Percentiles rank a stretch among this genome's conserved stretches.
These are phyloP conservation scores for Microchirus variegatus DNA, from an alignment of 2,797 vertebrate species.

Conservation along the genomic window DNA sequence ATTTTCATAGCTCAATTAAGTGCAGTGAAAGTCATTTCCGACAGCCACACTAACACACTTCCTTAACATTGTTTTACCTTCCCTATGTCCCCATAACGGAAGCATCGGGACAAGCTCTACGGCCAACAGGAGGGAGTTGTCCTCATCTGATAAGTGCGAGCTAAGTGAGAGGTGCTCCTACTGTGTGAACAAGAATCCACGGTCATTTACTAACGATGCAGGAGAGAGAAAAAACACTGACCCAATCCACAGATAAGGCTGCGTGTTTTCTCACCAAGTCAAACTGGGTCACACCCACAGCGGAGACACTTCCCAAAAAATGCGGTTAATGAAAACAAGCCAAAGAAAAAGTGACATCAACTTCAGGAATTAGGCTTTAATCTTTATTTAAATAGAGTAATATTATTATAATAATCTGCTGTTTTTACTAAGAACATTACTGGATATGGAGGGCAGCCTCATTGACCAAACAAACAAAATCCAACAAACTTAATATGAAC, in stretches of 20 bases:
- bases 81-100: conserved; percentile 58
- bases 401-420: too few relatives aligned
- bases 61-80: conserved; percentile 79
- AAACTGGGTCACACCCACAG: conserved; percentile 39
- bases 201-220: conserved; percentile 34
- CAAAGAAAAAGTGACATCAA: conserved; percentile 31
- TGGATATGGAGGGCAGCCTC: too few relatives aligned
- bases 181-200: conserved; percentile 51
- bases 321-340: conserved; percentile 54
- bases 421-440: too few relatives aligned
- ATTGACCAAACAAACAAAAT: too few relatives aligned
- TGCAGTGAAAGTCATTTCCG: conserved; percentile 56
- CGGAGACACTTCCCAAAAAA: conserved; percentile 57
- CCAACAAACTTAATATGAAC: too few relatives aligned
- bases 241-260: conserved; percentile 60
- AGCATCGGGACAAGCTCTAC: conserved; percentile 27
- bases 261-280: conserved; percentile 65
- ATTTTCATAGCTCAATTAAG: conserved; percentile 54
- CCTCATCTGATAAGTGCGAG: conserved; percentile 52
- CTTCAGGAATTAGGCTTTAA: conserved; percentile 46
- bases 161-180: conserved; percentile 33
- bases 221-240: conserved; percentile 40
- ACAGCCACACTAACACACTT: conserved; percentile 67
- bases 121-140: conserved; percentile 53
- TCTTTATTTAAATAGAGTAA: conserved; percentile 1